Base-by-base conservation (phyloP, 2,113 vertebrate genomes). In the Menidia beryllina region DNA sequence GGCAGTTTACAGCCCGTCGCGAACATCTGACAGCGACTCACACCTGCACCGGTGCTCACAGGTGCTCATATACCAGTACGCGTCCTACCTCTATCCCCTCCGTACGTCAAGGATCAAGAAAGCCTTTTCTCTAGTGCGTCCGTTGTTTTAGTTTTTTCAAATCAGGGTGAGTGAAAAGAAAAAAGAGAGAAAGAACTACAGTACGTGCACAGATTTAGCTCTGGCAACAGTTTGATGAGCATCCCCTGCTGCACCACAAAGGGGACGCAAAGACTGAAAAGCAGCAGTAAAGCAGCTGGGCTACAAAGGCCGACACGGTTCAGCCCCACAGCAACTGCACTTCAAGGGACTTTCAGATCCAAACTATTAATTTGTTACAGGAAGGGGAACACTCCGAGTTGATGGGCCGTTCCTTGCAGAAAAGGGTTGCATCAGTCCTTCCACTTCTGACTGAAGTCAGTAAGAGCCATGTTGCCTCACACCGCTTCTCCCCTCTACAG, bases 351-450 rank as follows among this genome's bases (percentile, higher is more conserved):
- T 66, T 74, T 66, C 63, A 81, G 39, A 36, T 62, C 78, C 62
- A 81, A 80, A 84, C 79, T 77, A 65, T 72, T 49, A 73, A 78
- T 84, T 80, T 79, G 75, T 70, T 57, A 79, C 60, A 84, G 83
- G 79, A 88, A 83, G 68, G n/a, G 83, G 73, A 75, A 70, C 81
- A 82, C 69, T 75, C 72, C 77, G 67, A 11, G 43, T 82, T 78
- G 79, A 82, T 61, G 78, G 83, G 53, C 71, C 79, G 62, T 84
- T 75, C 85, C 64, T 62, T 77, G 71, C 65, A 52, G 81, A 39
- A 74, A 70, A 67, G 34, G 63, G 90, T 92, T 92, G 90, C 88
- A 89, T 91, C 91, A 91, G 83, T 81, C 79, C 68, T 75, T 66
- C 74, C 58, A 45, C 20, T 74, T 79, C 57, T 82, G 86, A 86